Percentiles rank a stretch among this genome's conserved stretches.
Conservation (phyloP, 2,888 invertebrate species). For the Dynastes tityus region DNA sequence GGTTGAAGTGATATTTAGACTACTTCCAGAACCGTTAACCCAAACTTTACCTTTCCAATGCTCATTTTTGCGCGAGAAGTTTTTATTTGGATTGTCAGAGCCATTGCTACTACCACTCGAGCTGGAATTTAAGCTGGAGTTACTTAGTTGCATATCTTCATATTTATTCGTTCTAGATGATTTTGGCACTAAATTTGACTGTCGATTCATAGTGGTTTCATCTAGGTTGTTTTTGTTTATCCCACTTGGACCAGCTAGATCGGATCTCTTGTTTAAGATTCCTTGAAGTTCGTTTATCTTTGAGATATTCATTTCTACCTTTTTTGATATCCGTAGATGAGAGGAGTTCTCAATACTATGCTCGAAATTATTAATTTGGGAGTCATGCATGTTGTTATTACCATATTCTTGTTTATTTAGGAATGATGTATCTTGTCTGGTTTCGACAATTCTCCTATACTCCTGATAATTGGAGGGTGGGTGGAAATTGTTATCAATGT, state of each 20-base stretch:
- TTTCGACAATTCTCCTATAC: slow-evolving; percentile 36
- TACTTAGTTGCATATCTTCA: slow-evolving; percentile 70
- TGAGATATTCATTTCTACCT: slow-evolving; percentile 47
- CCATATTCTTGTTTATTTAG: slow-evolving; percentile 34
- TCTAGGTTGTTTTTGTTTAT: slow-evolving; percentile 73
- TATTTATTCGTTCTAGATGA: slow-evolving; percentile 53
- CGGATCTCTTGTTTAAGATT: slow-evolving; percentile 47
- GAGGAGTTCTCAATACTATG: neutral
- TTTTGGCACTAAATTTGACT: slow-evolving; percentile 48
- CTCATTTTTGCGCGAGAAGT: slow-evolving; percentile 58
- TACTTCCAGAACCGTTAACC: slow-evolving; percentile 66
- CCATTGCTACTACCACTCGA: slow-evolving; percentile 72
- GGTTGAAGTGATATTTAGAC: slow-evolving; percentile 66
- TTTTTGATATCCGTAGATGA: slow-evolving; percentile 20
- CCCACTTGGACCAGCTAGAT: slow-evolving; percentile 66
- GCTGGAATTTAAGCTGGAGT: slow-evolving; percentile 74
- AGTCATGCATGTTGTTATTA: slow-evolving; percentile 42
- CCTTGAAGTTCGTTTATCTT: slow-evolving; percentile 50
- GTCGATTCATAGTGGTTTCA: slow-evolving; percentile 68
- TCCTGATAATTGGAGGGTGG: slow-evolving; percentile 39
- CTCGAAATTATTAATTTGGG: slow-evolving; percentile 27
- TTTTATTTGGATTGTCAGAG: slow-evolving; percentile 67
- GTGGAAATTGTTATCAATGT: slow-evolving; percentile 21
- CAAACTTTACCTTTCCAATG: slow-evolving; percentile 67
- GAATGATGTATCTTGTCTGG: slow-evolving; percentile 40